Percentiles rank a stretch among this genome's conserved stretches.
Evolutionary conservation across 2,113 vertebrate species (phyloP).

Genomic region (Turdus rufiventris): DNA sequence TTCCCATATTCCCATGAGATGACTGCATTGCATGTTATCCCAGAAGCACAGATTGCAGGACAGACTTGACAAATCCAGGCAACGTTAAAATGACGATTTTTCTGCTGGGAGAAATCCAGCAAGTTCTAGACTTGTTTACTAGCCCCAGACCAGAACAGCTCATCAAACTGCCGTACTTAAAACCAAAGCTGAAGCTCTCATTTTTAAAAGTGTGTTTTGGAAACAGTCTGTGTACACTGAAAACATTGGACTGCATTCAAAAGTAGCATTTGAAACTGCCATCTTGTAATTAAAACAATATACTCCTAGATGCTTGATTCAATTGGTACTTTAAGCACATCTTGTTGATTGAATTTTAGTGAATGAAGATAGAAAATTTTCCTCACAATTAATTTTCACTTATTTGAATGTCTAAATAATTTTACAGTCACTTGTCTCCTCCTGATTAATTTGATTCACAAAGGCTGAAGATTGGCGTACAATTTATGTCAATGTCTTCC

Average conservation of each 20-base stretch:
- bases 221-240: background rate
- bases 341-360: background rate
- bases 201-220: conserved; percentile 12
- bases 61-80: conserved; percentile 17
- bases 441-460: conserved; percentile 20
- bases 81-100: background rate
- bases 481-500: conserved; percentile 33
- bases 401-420: conserved; percentile 36
- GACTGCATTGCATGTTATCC: background rate
- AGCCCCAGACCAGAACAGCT: conserved; percentile 35
- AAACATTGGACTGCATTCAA: conserved; percentile 21
- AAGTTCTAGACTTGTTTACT: conserved; percentile 38
- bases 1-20: background rate
- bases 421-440: conserved; percentile 39
- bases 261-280: conserved; percentile 28
- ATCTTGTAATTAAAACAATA: conserved; percentile 56
- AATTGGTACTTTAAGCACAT: background rate
- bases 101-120: conserved; percentile 37
- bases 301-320: background rate
- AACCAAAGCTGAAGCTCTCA: background rate
- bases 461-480: conserved; percentile 28
- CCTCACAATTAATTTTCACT: conserved; percentile 43
- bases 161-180: conserved; percentile 17
- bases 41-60: background rate
- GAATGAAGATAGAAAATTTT: conserved; percentile 11